Base-by-base conservation (phyloP, 2,113 vertebrate genomes). In the Eolophus roseicapilla region DNA sequence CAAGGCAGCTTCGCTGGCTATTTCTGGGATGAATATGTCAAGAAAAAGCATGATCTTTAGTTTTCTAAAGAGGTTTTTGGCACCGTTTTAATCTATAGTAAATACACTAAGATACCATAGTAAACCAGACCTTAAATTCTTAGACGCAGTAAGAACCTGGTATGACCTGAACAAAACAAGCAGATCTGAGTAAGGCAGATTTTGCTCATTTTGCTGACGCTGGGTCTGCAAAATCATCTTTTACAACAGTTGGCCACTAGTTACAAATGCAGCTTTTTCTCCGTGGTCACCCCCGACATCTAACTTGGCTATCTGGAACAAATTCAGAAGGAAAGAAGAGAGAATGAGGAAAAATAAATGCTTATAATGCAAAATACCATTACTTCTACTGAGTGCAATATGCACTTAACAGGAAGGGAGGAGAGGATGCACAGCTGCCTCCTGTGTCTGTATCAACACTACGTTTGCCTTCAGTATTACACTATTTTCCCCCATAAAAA, bases 391-490 rank as follows among this genome's bases (percentile, higher is more conserved):
- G 80, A 84, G 57, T 59, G 80, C 43, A 91, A 77, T 43, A 60
- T 9, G 43, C 86, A 75, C 53, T 90, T 71, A 88, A 63, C 10
- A 39, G 69, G 46, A 91, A 81, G 1, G 10, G 50, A 88, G 60
- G 28, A 93, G 68, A 93, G 55, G 80, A 92, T 50, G 77, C 62
- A 86, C 94, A 95, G 91, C 95, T 95, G 92, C 70, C 69, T 93
- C 92, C 90, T 55, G 59, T 67, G 69, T 65, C 76, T 82, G 17
- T 64, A 78, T 27, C 86, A 81, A 83, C 33, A 17, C 29, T 43
- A 15, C 1, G 27, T 73, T 3, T 91, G 81, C 39, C 67, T 92
- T 47, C 86, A 92, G 46, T 50, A 25, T 73, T 77, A 85, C 41
- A 73, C 27, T 57, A 59, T 87, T 84, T 78, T 53, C 7, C 27